Evolutionary conservation across 2,113 vertebrate genomes (phyloP), one percentile per base, ranked within the genome.

Genomic region (Misgurnus mizolepis): DNA sequence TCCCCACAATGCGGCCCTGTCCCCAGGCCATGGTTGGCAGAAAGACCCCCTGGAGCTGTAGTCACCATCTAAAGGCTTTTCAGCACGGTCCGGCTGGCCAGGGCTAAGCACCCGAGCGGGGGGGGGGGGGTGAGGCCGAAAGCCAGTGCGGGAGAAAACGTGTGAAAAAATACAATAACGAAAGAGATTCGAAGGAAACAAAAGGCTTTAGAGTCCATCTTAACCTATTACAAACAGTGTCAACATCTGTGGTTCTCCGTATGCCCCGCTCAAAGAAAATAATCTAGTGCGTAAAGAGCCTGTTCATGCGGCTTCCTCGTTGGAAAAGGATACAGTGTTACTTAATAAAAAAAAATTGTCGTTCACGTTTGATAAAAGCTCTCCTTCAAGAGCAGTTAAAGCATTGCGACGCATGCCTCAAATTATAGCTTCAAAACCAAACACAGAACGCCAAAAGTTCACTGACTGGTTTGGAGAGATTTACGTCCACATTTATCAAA

Each of bases 151-250:
- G 91, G 89, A 90, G 88, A 92, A 84, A 89, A 80, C 50, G 40
- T 66, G 22, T 58, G 71, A 83, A 86, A 87, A 90, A 90, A 89
- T 93, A 82, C 82, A 89, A 95, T 94, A 94, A 95, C 93, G 92
- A 94, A 95, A 93, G 94, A 95, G 94, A 94, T 94, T 95, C 91
- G 95, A 94, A 94, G 89, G 91, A 92, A 93, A 96, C 94, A 95
- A 96, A 96, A 90, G 93, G 90, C 94, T 94, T 94, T 95, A 95
- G 95, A 93, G 94, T 91, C 91, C 90, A 93, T 95, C 95, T 96
- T 95, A 96, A 95, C 95, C 93, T 93, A 86, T 62, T 86, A 94
- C 95, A 94, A 58, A 47, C 73, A 49, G 43, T 75, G 73, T 77
- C 62, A 77, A 94, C 97, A 97, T 97, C 96, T 97, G 95, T 94